phyloP scores from a whole-genome alignment of 2,797 vertebrate genomes.

The Trachops cirrhosus region DNA sequence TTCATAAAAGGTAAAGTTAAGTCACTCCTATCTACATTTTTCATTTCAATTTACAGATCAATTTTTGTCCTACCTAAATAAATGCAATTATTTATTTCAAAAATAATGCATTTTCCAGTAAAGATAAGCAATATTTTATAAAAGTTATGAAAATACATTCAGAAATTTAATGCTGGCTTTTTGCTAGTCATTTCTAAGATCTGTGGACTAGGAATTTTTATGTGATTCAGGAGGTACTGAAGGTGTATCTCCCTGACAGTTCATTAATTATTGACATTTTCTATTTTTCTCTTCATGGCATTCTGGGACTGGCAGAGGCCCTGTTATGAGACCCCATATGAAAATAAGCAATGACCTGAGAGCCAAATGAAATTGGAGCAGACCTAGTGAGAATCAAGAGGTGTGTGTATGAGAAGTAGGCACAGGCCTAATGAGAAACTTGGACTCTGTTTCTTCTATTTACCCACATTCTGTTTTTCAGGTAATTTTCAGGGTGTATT shows the following conservation, averaged over 20 bases:
- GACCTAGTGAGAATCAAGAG: slow-evolving; percentile 3
- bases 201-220: not conserved
- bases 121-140: slow-evolving; percentile 14
- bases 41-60: not conserved
- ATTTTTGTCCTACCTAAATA: not conserved
- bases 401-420: not conserved
- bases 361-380: not conserved
- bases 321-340: slow-evolving; percentile 12
- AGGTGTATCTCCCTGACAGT: not conserved
- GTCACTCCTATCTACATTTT: not conserved
- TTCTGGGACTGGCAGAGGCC: not conserved
- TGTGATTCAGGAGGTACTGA: not conserved
- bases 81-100: not conserved
- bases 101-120: not conserved
- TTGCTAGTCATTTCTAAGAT: not conserved
- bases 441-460: not conserved
- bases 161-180: not conserved
- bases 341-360: slow-evolving; percentile 42
- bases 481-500: not conserved
- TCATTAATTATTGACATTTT: slow-evolving; percentile 42
- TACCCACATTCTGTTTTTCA: not conserved
- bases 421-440: not conserved
- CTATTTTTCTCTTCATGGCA: slow-evolving; percentile 15
- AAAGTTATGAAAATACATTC: not conserved
- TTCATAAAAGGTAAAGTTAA: not conserved